Percentiles rank a stretch among this genome's conserved stretches.
Evolutionary conservation across 2,888 invertebrate species (phyloP).

Genomic region (Rosalia funebris): DNA sequence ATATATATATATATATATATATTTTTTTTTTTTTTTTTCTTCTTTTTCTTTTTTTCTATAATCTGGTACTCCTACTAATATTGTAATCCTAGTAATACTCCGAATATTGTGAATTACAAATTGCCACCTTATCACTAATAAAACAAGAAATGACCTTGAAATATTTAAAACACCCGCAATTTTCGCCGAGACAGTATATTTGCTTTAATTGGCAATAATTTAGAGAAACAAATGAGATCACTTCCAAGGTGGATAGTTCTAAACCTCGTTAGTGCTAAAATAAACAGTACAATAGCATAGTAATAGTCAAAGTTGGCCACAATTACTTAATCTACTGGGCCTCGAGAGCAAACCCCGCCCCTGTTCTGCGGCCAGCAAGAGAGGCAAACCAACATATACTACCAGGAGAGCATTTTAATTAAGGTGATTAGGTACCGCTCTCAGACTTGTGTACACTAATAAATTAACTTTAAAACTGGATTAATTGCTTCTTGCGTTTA

Average conservation of each 20-base stretch:
- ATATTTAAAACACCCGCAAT: not conserved
- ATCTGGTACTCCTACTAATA: too few species aligned
- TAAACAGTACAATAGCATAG: conserved; percentile 61
- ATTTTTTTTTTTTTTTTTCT: too few species aligned
- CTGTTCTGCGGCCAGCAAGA: conserved; percentile 17
- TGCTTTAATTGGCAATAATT: conserved; percentile 45
- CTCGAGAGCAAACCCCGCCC: conserved; percentile 27
- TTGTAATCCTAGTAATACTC: too few species aligned
- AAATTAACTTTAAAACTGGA: conserved; percentile 66
- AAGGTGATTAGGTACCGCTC: conserved; percentile 64
- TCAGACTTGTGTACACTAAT: conserved; percentile 62
- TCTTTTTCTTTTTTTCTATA: too few species aligned
- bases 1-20: too few species aligned
- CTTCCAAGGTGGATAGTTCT: conserved; percentile 35
- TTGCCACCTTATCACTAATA: not conserved
- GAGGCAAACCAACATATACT: conserved; percentile 28
- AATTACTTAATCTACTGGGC: conserved; percentile 62
- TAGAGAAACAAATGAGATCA: conserved; percentile 38
- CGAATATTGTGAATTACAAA: not conserved
- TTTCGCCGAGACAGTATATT: conserved; percentile 30
- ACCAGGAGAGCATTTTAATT: conserved; percentile 61
- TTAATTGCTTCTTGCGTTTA: conserved; percentile 65
- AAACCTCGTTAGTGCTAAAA: conserved; percentile 46
- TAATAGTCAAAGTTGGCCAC: conserved; percentile 64
- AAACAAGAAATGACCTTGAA: not conserved